Base-by-base conservation (phyloP, 2,888 invertebrate species). In the Euplexia lucipara region DNA sequence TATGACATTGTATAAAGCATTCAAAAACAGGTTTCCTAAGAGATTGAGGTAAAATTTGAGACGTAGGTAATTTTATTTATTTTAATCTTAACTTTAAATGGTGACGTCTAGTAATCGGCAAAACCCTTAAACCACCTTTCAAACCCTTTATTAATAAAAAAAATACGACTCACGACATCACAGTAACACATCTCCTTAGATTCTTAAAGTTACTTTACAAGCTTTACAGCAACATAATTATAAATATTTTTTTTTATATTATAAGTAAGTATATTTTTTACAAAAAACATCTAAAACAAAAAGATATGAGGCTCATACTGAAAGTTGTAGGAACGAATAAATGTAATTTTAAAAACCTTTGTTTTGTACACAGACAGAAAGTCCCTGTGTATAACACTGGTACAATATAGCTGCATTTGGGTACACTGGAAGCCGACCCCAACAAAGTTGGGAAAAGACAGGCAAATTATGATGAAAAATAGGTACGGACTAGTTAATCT, bases 171-270 rank as follows among this genome's bases (percentile, higher is more conserved):
- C 1, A 10, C 26, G 41, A 26, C 35, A 75, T 53, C 60, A 71
- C 58, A 42, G 0, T 57, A 68, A 52, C 41, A 59, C 14, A 63
- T 48, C 16, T 32, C 44, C 30, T 16, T 4, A 3, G 45, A 60
- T 47, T 8, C 70, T 76, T 79, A 81, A 35, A 53, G 16, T 65
- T 53, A 68, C 78, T 82, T 82, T 83, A 83, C 83, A 83, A 78
- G 82, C 80, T 78, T 72, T 64, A 65, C 70, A 75, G 81, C 81
- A 83, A 83, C 70, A 58, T 70, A 80, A 74, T 54, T 68, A 70
- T 69, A 83, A 76, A 81, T 79, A 77, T 63, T 75, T 68, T 68
- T 62, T 60, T 54, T 42, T 57, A 63, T 62, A 63, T 63, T n/a
- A n/a, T n/a, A n/a, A n/a, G n/a, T n/a, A 73, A 48, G 65, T 70